Conservation (phyloP, 2,888 invertebrate species). For the Chalcis sispes region DNA sequence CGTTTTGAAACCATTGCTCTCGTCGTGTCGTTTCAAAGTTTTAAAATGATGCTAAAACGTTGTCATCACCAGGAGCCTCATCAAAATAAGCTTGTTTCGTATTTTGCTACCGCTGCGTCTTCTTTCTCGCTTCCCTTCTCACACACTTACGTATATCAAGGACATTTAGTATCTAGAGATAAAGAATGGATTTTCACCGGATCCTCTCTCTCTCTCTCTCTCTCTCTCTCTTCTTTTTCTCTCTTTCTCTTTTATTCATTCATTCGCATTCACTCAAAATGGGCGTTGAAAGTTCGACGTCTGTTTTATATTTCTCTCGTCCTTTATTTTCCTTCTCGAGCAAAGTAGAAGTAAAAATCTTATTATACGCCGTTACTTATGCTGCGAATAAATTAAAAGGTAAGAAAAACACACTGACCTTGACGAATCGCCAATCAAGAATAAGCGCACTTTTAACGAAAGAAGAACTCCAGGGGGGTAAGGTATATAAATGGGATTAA, state of each 20-base stretch:
- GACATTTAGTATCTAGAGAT: constrained; percentile 58
- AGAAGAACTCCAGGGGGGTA: constrained; percentile 43
- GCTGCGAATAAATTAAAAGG: constrained; percentile 52
- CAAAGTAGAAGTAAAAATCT: constrained; percentile 31
- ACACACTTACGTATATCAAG: constrained; percentile 59
- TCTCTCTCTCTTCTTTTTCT: constrained; percentile 9
- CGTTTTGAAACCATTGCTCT: constrained; percentile 36
- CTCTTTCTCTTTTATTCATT: constrained; percentile 19
- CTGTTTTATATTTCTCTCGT: constrained; percentile 22
- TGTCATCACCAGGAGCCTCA: constrained; percentile 56
- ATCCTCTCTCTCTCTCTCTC: constrained; percentile 36
- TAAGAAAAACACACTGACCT: constrained; percentile 57
- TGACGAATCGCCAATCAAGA: constrained; percentile 54
- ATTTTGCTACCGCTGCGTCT: constrained; percentile 3
- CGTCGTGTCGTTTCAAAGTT: constrained; percentile 27
- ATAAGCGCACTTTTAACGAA: constrained; percentile 55
- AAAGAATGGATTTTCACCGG: constrained; percentile 54
- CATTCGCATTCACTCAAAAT: constrained; percentile 42
- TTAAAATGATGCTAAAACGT: constrained; percentile 52
- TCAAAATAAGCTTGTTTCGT: constrained; percentile 54
- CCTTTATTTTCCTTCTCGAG: constrained; percentile 15
- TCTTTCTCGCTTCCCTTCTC: constrained; percentile 30
- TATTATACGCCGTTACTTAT: constrained; percentile 15
- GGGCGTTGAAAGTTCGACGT: constrained; percentile 51
- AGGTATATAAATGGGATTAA: constrained; percentile 55